A percentile compares a stretch with the other conserved stretches of the same genome.
These are phyloP conservation scores for Leptura quadrifasciata DNA, from an alignment of 2,888 invertebrate species.

Conservation along the genomic window DNA sequence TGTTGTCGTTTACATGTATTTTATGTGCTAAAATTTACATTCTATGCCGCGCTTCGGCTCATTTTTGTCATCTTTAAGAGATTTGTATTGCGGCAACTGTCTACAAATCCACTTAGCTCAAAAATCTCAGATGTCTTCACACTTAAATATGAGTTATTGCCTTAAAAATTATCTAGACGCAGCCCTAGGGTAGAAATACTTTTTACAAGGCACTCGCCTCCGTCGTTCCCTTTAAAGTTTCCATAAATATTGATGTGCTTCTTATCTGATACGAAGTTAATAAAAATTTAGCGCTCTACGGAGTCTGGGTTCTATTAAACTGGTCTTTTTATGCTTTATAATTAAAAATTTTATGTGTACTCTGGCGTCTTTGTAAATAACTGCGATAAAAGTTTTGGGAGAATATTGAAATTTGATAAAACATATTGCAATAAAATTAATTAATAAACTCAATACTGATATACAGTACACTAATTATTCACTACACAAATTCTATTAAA, in stretches of 20 bases:
- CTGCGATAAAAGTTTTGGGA: slow-evolving; percentile 10
- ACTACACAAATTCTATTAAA: no score
- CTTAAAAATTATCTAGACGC: slow-evolving; percentile 34
- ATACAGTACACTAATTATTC: no score
- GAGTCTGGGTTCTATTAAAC: slow-evolving; percentile 33
- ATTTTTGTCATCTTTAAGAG: slow-evolving; percentile 23
- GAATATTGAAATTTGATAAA: no score
- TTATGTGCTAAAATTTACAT: slow-evolving; percentile 15
- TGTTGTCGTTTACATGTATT: slow-evolving; percentile 23
- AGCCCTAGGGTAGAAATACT: slow-evolving; percentile 13
- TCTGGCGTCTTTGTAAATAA: not conserved
- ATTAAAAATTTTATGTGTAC: slow-evolving; percentile 26
- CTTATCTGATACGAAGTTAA: slow-evolving; percentile 31
- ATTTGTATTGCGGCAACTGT: slow-evolving; percentile 29
- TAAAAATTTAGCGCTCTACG: slow-evolving; percentile 36
- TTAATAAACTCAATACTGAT: no score
- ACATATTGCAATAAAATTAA: no score
- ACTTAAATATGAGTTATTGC: slow-evolving; percentile 39
- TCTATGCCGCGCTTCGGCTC: not conserved
- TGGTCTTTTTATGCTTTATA: slow-evolving; percentile 27
- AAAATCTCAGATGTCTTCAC: slow-evolving; percentile 33
- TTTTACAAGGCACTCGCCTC: slow-evolving; percentile 20
- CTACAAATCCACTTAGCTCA: slow-evolving; percentile 33
- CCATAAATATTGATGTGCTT: slow-evolving; percentile 38
- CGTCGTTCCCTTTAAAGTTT: slow-evolving; percentile 11